Evolutionary conservation across 2,797 vertebrate species (phyloP).

Genomic region (Enteromius anoplus): DNA sequence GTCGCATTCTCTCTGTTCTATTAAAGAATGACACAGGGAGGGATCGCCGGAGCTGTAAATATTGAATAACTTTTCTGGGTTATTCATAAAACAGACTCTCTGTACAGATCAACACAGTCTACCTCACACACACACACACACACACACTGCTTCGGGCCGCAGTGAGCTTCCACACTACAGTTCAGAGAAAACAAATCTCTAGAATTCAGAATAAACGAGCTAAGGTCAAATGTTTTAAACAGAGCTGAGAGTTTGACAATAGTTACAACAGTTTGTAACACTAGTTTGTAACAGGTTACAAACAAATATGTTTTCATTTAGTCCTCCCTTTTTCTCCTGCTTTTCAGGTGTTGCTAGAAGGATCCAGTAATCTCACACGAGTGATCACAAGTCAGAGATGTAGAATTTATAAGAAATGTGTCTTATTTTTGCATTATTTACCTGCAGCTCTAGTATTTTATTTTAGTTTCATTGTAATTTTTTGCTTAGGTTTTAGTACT

Average conservation of each 20-base stretch:
- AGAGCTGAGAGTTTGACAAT: not conserved
- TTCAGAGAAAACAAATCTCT: not conserved
- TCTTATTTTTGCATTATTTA: not conserved
- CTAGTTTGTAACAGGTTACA: not conserved
- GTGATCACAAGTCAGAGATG: too few species aligned
- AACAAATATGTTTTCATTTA: not conserved
- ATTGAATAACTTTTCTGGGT: slow-evolving; percentile 75
- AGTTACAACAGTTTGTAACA: not conserved
- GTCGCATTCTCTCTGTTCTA: slow-evolving; percentile 69
- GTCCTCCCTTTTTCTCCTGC: not conserved
- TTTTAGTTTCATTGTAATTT: not conserved
- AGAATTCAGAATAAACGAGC: not conserved
- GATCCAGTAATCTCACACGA: not conserved
- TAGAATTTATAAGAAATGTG: too few species aligned
- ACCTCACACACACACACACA: not conserved
- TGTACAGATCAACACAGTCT: slow-evolving; percentile 52
- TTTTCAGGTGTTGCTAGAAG: not conserved
- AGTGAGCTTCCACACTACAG: not conserved
- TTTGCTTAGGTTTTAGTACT: not conserved
- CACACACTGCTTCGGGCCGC: not conserved
- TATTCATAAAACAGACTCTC: slow-evolving; percentile 72
- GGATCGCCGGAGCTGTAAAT: slow-evolving; percentile 75
- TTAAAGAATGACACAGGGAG: slow-evolving; percentile 76
- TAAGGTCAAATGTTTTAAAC: too few species aligned
- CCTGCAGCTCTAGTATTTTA: not conserved